Evolutionary conservation across 2,113 vertebrate species (phyloP), one percentile per base, ranked within the genome.

Genomic region (Mus pahari): DNA sequence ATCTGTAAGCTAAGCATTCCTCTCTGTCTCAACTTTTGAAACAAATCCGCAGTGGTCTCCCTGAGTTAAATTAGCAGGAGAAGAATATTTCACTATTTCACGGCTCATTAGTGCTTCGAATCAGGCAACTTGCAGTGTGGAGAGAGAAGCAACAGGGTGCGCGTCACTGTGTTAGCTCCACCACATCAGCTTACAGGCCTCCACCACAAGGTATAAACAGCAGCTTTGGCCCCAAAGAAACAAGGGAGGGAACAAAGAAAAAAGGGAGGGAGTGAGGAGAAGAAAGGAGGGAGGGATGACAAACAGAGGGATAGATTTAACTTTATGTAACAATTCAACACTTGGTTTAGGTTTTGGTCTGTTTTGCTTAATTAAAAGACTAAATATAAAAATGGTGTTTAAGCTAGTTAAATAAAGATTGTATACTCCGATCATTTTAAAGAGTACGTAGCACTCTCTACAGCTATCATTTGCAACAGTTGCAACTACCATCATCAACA

Each of bases 71-170:
- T 96, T 75, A 97, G 66, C 78, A 97, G 50, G 95, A 95, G 88
- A 96, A 91, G 89, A 96, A 94, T 94, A 96, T 97, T 96, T 96
- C 71, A 96, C 33, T 94, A 96, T 97, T 96, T 96, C 71, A 96
- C 33, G 39, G 88, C 77, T 96, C 96, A 95, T 95, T 84, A 97
- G 64, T 93, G 16, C 83, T 91, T 84, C 26, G 60, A 96, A 86
- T 84, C 45, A 66, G 92, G 75, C 73, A 88, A 55, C 36, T 20
- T 78, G 39, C 20, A 91, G 60, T 68, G 22, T 93, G 55, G 86
- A 79, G 33, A 83, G n/a, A 94, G 45, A 95, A 91, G 77, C 91
- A 88, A 93, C 83, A 33, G 39, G 55, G 71, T 75, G 39, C 53
- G 55, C 62, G 20, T 55, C 45, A 64, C 81, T 95, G 33, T 79